A percentile compares a stretch with the other conserved stretches of the same genome.
Evolutionary conservation across 2,113 vertebrate species (phyloP).

Genomic region (Xiphophorus couchianus): DNA sequence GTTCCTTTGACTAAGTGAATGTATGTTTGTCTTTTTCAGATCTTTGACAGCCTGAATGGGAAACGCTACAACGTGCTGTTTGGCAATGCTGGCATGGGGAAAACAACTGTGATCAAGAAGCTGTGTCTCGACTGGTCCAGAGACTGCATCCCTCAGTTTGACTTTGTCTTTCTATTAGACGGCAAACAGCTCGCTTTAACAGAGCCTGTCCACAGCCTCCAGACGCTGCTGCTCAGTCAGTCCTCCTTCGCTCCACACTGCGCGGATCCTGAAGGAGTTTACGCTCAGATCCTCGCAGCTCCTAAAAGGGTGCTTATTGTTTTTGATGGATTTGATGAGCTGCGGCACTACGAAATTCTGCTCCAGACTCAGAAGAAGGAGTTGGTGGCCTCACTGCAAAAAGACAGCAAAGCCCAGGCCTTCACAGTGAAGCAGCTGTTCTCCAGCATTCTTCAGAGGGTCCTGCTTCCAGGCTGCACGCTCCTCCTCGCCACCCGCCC

Average conservation of each 20-base stretch:
- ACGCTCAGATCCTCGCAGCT: slow-evolving; percentile 78
- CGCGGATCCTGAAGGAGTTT: slow-evolving; percentile 71
- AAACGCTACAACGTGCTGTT: slow-evolving; percentile 79
- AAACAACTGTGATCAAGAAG: slow-evolving; percentile 84
- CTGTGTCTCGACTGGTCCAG: slow-evolving; percentile 88
- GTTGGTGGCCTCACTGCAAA: slow-evolving; percentile 26
- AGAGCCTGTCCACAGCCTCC: slow-evolving; percentile 74
- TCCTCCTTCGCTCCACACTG: slow-evolving; percentile 60
- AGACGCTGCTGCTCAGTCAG: slow-evolving; percentile 81
- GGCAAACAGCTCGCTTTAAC: slow-evolving; percentile 76
- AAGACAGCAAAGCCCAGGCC: slow-evolving; percentile 42
- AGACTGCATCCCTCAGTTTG: slow-evolving; percentile 83
- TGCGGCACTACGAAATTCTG: slow-evolving; percentile 80
- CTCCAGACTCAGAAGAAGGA: slow-evolving; percentile 71
- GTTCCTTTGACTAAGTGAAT: neutral
- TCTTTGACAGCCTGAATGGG: slow-evolving; percentile 71
- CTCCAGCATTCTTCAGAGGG: slow-evolving; percentile 85
- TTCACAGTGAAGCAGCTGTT: slow-evolving; percentile 82
- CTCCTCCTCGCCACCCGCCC: slow-evolving; percentile 85
- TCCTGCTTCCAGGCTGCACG: slow-evolving; percentile 86
- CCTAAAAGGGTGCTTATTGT: slow-evolving; percentile 86
- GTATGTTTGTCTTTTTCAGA: slow-evolving; percentile 46
- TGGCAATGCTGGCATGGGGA: slow-evolving; percentile 88
- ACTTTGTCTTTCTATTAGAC: slow-evolving; percentile 87
- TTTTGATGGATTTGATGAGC: slow-evolving; percentile 90